phyloP scores from a whole-genome alignment of 2,888 invertebrate genomes.

The Agrochola lychnidis region DNA sequence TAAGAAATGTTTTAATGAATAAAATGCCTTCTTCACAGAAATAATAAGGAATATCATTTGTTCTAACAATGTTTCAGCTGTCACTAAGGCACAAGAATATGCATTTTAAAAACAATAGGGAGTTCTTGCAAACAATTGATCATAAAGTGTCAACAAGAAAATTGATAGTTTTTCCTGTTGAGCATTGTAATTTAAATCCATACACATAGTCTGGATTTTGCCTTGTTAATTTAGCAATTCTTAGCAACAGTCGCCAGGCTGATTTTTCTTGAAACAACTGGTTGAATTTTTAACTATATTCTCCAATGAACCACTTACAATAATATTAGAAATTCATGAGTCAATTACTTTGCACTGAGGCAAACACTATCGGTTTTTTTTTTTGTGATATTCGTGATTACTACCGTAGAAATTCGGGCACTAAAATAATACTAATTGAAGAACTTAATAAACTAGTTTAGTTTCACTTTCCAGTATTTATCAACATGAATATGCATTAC shows the following conservation, averaged over 20 bases:
- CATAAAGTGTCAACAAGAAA: neutral
- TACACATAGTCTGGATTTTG: neutral
- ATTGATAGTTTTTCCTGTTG: neutral
- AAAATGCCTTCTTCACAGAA: neutral
- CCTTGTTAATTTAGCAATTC: neutral
- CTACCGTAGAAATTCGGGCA: neutral
- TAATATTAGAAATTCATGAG: neutral
- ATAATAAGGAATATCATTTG: neutral
- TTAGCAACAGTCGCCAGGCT: too few relatives aligned
- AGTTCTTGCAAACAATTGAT: constrained; percentile 13
- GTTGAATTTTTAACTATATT: neutral
- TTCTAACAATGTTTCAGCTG: neutral
- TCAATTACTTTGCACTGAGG: neutral
- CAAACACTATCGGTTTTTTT: neutral
- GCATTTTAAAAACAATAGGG: neutral
- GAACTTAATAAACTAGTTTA: neutral
- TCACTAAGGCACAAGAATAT: neutral
- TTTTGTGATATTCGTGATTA: neutral
- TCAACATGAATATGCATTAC: constrained; percentile 29
- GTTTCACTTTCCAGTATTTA: constrained; percentile 15
- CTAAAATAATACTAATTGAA: neutral
- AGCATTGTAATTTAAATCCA: constrained; percentile 18
- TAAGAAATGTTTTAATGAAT: neutral
- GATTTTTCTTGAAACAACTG: neutral
- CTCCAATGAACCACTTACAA: neutral